phyloP scores from a whole-genome alignment of 1,140 invertebrate species.

The Orchesella cincta region DNA sequence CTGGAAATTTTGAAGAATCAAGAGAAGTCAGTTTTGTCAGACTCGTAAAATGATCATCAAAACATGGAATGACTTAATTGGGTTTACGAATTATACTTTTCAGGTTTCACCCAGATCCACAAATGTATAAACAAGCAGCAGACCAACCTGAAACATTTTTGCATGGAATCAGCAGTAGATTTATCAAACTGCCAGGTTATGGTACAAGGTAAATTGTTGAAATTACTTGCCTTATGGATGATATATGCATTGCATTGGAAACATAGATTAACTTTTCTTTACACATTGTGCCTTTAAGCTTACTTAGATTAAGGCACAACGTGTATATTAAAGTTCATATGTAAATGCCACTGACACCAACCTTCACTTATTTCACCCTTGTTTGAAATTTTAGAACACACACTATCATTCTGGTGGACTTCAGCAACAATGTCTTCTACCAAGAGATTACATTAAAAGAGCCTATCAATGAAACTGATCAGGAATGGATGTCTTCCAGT shows the following conservation, averaged over 20 bases:
- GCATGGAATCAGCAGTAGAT: constrained; percentile 67
- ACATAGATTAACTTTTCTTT: too few species aligned
- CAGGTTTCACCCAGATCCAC: constrained; percentile 68
- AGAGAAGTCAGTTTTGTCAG: constrained; percentile 61
- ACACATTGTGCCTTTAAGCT: too few species aligned
- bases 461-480: constrained; percentile 54
- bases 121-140: constrained; percentile 63
- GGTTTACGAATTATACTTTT: not conserved
- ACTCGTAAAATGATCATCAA: constrained; percentile 29
- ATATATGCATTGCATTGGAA: too few species aligned
- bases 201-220: constrained; percentile 65
- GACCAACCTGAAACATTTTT: constrained; percentile 53
- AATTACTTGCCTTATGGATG: not conserved
- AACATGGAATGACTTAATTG: too few species aligned
- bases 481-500: constrained; percentile 34
- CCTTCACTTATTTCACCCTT: not conserved
- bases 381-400: constrained; percentile 61
- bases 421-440: constrained; percentile 64
- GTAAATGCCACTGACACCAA: too few species aligned
- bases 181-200: constrained; percentile 66
- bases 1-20: constrained; percentile 66
- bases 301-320: too few species aligned
- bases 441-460: constrained; percentile 66
- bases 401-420: constrained; percentile 67
- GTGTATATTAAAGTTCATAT: not conserved